Evolutionary conservation across 2,113 vertebrate genomes (phyloP), one percentile per base, ranked within the genome.

Genomic region (Phrynosoma platyrhinos): DNA sequence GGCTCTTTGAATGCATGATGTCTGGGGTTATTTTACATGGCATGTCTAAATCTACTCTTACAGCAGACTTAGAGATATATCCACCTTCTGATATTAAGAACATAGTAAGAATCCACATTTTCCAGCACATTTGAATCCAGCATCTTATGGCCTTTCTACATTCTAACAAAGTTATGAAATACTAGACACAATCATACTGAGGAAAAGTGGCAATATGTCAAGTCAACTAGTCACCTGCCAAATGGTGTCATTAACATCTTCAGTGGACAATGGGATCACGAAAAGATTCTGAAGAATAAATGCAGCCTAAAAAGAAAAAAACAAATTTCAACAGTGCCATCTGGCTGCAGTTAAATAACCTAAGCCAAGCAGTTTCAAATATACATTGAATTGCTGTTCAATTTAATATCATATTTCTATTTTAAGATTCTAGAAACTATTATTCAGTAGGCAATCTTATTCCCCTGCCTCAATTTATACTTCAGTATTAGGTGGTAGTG

Each of bases 211-310:
- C 47, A 68, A 40, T 62, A 55, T 40, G 52, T 71, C 32, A 86
- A 79, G 78, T 55, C 53, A 91, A 42, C 85, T 90, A 96, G 98
- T 93, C 93, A 99, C 99, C 97, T 99, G 98, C 98, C 98, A 99
- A 94, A 96, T 89, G 89, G 95, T 97, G 91, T 98, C 97, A 90
- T 98, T 98, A 52, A 95, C 90, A 55, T 98, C 97, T 91, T 98
- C 98, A 91, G 96, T 94, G 93, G 98, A 97, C 97, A 98, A 97
- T 81, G 98, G 98, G 95, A 99, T 98, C 91, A 98, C 97, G 94
- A 99, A 98, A 78, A 99, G 97, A 96, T 99, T 99, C 94, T 99
- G 99, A 90, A 99, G 96, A 97, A 99, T 98, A 96, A 98, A 99
- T 69, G 98, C 98, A 91, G 98, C 98, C 99, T 99, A 92, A 94